Base-by-base conservation (phyloP, 2,797 vertebrate species). In the Parotocinclus haroldoi region DNA sequence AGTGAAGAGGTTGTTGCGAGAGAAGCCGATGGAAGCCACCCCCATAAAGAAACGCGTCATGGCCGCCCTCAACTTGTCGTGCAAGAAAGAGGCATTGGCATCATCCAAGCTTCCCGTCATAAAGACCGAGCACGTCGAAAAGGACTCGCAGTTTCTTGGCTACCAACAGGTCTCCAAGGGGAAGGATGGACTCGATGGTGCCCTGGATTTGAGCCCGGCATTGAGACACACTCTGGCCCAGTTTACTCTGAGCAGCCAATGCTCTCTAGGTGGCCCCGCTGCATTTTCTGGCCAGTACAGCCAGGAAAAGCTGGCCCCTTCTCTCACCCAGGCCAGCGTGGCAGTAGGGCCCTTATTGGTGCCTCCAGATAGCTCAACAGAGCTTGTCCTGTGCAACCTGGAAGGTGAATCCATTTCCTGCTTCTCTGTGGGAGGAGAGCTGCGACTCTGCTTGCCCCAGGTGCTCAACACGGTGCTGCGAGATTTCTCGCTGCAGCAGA, bases 361-460 rank as follows among this genome's bases (percentile, higher is more conserved):
- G 64, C 95, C 96, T 73, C 94, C 94, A 0, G 96, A 99, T 87
- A 98, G 95, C 83, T 99, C 96, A 75, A 98, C 95, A 0, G 96
- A 99, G 71, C 93, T 98, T 66, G 95, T 94, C 46, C 92, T 98
- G 87, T 98, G 95, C 1, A 49, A 92, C 54, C 80, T 99, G 79
- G 96, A 99, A 78, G 94, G 96, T 27, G 96, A 99, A 76, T 95
- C 95, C 14, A 98, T 99, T 86, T 98, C 96, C 50, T 98, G 96
- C 76, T 98, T 99, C 17, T 93, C 97, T 10, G 96, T 99, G 0
- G 96, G 96, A 16, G 96, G 96, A 7, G 96, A 99, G 80, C 97
- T 98, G 84, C 92, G 96, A 40, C 93, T 99, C 9, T 99, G 96
- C 82, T 87, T 99, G 77, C 96, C 96, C 68, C 96, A 99, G 78